Percentiles rank a stretch among this genome's conserved stretches.
These are phyloP conservation scores for Brachypodius melanocephalos DNA, from an alignment of 2,113 vertebrate species.

Conservation along the genomic window DNA sequence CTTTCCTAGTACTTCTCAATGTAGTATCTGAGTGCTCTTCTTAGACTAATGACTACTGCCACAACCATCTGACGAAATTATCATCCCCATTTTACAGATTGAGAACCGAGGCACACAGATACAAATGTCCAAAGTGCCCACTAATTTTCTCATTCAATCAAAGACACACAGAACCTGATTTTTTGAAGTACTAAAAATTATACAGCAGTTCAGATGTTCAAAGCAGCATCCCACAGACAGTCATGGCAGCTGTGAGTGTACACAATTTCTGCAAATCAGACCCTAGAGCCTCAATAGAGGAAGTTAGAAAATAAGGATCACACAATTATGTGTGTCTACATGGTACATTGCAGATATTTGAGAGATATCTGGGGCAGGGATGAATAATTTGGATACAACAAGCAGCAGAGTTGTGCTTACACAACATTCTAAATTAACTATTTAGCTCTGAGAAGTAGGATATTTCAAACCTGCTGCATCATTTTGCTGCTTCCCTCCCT, in stretches of 20 bases:
- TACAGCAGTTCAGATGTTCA: slow-evolving; percentile 28
- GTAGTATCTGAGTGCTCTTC: not conserved
- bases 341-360: not conserved
- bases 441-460: not conserved
- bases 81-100: not conserved
- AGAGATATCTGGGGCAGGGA: not conserved
- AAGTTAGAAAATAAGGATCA: not conserved
- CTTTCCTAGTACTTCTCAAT: not conserved
- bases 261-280: slow-evolving; percentile 27
- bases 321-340: not conserved
- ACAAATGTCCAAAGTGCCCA: not conserved
- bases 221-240: not conserved
- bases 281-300: not conserved
- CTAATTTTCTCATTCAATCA: slow-evolving; percentile 56
- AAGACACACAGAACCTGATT: slow-evolving; percentile 16
- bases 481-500: not conserved
- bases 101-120: slow-evolving; percentile 10
- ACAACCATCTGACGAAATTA: slow-evolving; percentile 44
- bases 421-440: not conserved
- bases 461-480: not conserved
- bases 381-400: not conserved
- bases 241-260: not conserved
- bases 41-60: slow-evolving; percentile 37
- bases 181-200: slow-evolving; percentile 13
- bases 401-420: not conserved